Conservation (phyloP, 2,113 vertebrate genomes). For the Antechinus stuartii region DNA sequence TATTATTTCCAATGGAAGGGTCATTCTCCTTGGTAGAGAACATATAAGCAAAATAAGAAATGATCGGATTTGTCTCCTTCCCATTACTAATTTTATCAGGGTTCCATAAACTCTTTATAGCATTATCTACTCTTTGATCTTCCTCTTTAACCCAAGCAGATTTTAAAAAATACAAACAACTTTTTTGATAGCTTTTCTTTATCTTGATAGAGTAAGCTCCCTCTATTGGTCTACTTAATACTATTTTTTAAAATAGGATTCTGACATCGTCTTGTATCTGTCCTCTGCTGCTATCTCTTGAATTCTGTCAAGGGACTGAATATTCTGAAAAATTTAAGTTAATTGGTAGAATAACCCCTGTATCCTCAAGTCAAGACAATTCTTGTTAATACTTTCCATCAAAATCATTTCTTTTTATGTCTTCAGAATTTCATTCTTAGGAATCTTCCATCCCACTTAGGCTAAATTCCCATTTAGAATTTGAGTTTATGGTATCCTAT, state of each 20-base stretch:
- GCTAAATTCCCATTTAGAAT: not conserved
- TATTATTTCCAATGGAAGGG: no score
- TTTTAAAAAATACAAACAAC: not conserved
- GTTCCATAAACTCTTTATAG: not conserved
- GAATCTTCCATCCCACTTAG: not conserved
- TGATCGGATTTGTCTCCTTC: not conserved
- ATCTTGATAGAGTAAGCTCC: not conserved
- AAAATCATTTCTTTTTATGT: not conserved
- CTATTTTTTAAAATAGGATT: not conserved
- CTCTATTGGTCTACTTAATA: not conserved
- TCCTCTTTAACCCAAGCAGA: not conserved
- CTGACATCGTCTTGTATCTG: not conserved
- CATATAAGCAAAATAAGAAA: no score
- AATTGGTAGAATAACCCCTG: not conserved
- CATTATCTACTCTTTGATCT: not conserved
- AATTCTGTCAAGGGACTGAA: not conserved
- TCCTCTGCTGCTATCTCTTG: not conserved
- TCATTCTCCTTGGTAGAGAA: no score
- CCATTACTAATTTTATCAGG: not conserved
- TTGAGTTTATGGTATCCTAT: not conserved
- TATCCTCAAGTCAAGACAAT: not conserved
- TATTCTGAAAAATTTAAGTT: not conserved
- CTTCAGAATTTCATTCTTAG: not conserved
- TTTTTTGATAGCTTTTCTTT: not conserved
- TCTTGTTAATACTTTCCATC: not conserved